Evolutionary conservation across 2,888 invertebrate species (phyloP).

Genomic region (Mythimna vitellina): DNA sequence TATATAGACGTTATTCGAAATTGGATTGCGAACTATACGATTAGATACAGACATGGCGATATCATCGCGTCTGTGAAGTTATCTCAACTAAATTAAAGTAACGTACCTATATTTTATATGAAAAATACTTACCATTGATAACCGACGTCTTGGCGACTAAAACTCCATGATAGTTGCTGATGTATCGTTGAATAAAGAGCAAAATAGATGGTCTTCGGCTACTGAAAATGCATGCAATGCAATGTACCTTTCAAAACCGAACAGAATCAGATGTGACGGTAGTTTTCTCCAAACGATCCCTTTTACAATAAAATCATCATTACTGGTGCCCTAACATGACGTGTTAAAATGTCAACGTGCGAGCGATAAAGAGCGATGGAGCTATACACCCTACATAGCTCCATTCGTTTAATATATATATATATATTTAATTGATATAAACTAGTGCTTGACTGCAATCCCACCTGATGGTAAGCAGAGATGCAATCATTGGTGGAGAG

Average conservation of each 20-base stretch:
- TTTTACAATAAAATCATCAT: background rate
- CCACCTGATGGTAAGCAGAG: too few relatives aligned
- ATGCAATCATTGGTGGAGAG: too few relatives aligned
- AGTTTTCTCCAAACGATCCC: background rate
- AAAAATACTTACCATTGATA: background rate
- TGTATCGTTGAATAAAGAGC: background rate
- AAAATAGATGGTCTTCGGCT: background rate
- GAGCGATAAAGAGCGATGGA: too few relatives aligned
- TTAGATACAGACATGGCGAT: background rate
- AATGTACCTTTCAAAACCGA: background rate
- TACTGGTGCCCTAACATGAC: too few relatives aligned
- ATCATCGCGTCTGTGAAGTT: background rate
- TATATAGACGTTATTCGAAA: background rate
- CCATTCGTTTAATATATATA: too few relatives aligned
- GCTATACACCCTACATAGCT: too few relatives aligned
- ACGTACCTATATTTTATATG: background rate
- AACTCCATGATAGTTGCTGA: background rate
- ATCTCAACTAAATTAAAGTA: background rate
- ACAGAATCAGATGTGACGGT: background rate
- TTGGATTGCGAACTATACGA: background rate
- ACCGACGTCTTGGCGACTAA: background rate
- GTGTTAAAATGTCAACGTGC: too few relatives aligned
- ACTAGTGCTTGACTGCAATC: too few relatives aligned
- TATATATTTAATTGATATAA: too few relatives aligned
- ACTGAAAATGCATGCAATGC: background rate